Base-by-base conservation (phyloP, 2,888 invertebrate genomes). In the Terebella lapidaria region DNA sequence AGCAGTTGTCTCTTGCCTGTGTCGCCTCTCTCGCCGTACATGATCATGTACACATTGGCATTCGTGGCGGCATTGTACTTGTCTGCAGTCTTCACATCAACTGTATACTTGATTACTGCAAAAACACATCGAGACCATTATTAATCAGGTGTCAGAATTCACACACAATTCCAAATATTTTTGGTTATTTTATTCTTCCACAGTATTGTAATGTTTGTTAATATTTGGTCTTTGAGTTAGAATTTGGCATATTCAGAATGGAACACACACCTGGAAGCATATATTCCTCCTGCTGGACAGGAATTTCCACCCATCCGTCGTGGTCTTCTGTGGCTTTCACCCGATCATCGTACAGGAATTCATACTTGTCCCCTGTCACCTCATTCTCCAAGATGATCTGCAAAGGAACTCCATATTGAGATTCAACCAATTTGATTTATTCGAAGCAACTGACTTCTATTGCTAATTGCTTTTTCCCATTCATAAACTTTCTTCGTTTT, bases 1-100 rank as follows among this genome's bases (percentile, higher is more conserved):
- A 29, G 52, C 51, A 71, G 61, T 27, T 57, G 54, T 35, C 70
- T 42, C 42, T 57, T 66, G 1, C 78, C 77, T 4, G 76, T 74
- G 64, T 76, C 74, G 22, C 78, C 78, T 57, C 72, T 68, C 35
- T 71, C 66, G 53, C 79, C 79, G 62, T 69, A 64, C 55, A 79
- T 57, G 56, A 70, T 72, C 29, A 78, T 59, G 60, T 68, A 72
- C 10, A 76, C 71, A 30, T 66, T 66, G 20, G 75, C 71, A 42
- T 70, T 65, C 10, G 72, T 70, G 18, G 72, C 74, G 46, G 73
- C 70, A 55, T 72, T 69, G 45, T 68, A 62, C 56, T 69, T 64
- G 42, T 71, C 65, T n/a, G 74, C 75, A 4, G 79, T 78, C 54
- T 74, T 70, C 45, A 77, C 67, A 27, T 72, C 68, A 24, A 77